Evolutionary conservation across 2,888 invertebrate species (phyloP).

Genomic region (Athalia cordata): DNA sequence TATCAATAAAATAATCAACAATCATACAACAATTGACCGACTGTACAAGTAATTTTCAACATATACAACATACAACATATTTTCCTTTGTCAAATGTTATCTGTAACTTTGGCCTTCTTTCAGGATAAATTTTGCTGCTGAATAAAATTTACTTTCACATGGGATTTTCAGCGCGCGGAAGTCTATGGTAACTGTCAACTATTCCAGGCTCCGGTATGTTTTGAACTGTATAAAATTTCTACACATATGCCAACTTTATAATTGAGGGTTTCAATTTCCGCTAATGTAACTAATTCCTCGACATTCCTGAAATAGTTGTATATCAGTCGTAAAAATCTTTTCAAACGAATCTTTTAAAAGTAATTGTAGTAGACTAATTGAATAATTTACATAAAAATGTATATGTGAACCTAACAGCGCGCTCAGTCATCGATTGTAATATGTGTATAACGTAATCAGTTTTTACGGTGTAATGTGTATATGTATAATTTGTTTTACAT

Average conservation of each 20-base stretch:
- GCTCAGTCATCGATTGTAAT: conserved; percentile 55
- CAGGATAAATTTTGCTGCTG: neutral
- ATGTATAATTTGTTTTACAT: conserved; percentile 50
- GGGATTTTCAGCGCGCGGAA: conserved; percentile 11
- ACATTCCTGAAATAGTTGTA: neutral
- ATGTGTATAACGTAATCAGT: conserved; percentile 51
- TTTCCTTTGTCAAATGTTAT: no score
- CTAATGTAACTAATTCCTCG: neutral
- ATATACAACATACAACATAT: no score
- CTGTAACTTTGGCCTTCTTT: no score
- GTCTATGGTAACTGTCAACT: neutral
- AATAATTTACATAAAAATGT: conserved; percentile 54
- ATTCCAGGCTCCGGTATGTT: neutral
- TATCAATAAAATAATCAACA: neutral
- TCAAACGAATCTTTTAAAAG: conserved; percentile 47
- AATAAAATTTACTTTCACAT: conserved; percentile 24
- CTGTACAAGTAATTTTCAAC: no score
- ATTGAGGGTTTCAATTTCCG: no score
- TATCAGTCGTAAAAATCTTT: conserved; percentile 44
- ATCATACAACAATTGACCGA: neutral
- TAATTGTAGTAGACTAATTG: conserved; percentile 46
- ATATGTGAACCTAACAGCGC: conserved; percentile 52
- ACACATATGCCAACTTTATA: no score
- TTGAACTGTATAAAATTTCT: neutral
- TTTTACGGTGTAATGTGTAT: conserved; percentile 42